Evolutionary conservation across 2,113 vertebrate genomes (phyloP), one percentile per base, ranked within the genome.

Genomic region (Climacteris rufus): DNA sequence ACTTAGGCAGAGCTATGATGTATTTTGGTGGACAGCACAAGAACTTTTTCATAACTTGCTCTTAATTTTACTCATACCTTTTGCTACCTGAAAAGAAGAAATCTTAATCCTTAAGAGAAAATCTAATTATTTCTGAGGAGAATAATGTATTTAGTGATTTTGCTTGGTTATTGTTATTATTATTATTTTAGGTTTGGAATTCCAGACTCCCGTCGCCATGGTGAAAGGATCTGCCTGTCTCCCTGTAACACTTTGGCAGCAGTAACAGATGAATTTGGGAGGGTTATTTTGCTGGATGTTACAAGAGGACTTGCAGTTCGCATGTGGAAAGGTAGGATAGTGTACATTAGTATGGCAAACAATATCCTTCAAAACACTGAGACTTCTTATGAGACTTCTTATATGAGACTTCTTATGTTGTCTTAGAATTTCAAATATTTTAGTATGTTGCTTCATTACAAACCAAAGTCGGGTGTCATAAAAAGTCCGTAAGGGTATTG

Each of bases 261-360:
- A n/a, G 99, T 99, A 69, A 99, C 99, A 4, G 99, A 99, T 91
- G 99, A 99, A 90, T 99, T 99, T 94, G 99, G 99, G 49, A 98
- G 99, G 89, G 98, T 99, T 74, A 97, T 98, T 54, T 97, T 99
- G 80, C 96, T 99, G 98, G 99, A 99, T 91, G 98, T 99, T 90
- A 95, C 98, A 45, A 98, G 99, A 83, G 99, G 99, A 74, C 98
- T 99, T 4, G 98, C 99, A 66, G 97, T 99, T 87, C 99, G 99
- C 83, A 99, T 99, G 99, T 99, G 99, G 99, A 99, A 99, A 98
- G 99, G 99, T 99, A 93, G 31, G 37, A 6, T 42, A 37, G n/a
- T 45, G 15, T 11, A 7, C 63, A 14, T 66, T 27, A 80, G 23
- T 10, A 4, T 8, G 50, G 25, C 23, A 82, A 68, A 44, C 76